A percentile compares a stretch with the other conserved stretches of the same genome.
phyloP scores from a whole-genome alignment of 2,797 vertebrate genomes.

The Spinus olivaceus region DNA sequence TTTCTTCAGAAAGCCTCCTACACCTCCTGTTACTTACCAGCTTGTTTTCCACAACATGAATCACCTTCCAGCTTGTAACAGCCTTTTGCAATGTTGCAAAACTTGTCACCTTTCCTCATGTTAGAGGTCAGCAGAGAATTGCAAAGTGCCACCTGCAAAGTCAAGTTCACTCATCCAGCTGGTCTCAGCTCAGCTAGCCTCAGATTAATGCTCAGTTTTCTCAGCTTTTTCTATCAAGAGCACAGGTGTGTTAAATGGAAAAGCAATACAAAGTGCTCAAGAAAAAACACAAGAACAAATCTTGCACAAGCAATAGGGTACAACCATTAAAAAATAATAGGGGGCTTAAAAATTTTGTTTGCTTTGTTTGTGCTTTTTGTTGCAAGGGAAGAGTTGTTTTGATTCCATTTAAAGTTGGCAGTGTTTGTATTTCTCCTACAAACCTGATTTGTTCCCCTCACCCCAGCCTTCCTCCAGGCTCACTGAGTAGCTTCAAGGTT shows the following conservation, averaged over 20 bases:
- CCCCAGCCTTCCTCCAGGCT: not conserved
- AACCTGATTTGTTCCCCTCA: not conserved
- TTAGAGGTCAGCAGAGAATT: not conserved
- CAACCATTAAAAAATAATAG: not conserved
- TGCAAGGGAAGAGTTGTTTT: rapidly evolving
- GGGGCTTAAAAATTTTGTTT: not conserved
- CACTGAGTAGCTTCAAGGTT: not conserved
- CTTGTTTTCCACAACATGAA: not conserved
- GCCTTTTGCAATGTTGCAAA: not conserved
- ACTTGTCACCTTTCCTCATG: not conserved
- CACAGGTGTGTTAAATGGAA: not conserved
- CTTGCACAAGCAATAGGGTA: not conserved
- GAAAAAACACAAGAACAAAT: not conserved
- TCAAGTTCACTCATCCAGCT: not conserved
- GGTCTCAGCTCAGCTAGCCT: not conserved
- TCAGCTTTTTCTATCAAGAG: not conserved
- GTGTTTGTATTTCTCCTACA: not conserved
- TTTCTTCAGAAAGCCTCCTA: conserved; percentile 38
- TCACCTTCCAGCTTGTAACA: not conserved
- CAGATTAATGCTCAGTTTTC: not conserved
- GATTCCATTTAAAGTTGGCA: not conserved
- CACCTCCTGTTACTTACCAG: conserved; percentile 4
- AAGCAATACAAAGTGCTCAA: not conserved
- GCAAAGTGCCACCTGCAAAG: not conserved
- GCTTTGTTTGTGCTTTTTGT: not conserved